These are phyloP conservation scores for Paradoxurus hermaphroditus DNA, from an alignment of 2,113 vertebrate genomes.

Conservation along the genomic window DNA sequence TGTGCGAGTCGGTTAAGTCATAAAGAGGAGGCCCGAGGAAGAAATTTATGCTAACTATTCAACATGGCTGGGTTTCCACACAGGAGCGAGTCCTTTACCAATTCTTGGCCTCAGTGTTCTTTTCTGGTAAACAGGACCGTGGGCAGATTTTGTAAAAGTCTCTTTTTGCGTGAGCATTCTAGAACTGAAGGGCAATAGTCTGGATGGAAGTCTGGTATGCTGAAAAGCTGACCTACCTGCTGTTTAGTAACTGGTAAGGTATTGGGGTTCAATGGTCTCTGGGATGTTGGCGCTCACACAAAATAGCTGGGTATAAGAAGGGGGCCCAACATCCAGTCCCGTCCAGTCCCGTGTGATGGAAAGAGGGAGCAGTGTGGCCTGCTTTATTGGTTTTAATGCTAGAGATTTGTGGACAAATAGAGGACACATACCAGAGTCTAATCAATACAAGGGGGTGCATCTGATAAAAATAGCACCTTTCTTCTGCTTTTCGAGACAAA, in stretches of 20 bases:
- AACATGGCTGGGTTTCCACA: background rate
- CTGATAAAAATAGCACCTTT: background rate
- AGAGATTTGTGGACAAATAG: background rate
- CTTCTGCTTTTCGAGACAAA: background rate
- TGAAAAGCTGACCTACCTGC: background rate
- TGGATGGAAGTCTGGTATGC: background rate
- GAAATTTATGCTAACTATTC: background rate
- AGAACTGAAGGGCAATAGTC: background rate
- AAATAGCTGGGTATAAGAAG: no score
- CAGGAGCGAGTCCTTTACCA: background rate
- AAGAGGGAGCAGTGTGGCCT: background rate
- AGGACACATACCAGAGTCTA: background rate
- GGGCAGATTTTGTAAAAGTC: background rate
- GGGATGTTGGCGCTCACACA: background rate
- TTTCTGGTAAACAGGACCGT: background rate
- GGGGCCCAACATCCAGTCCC: fast-evolving
- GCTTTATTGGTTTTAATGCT: background rate
- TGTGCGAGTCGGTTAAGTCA: background rate
- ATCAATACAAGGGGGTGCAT: background rate
- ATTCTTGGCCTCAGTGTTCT: background rate
- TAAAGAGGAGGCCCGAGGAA: background rate
- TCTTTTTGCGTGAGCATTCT: background rate
- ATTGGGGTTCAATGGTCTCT: background rate
- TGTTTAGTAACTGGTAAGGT: background rate
- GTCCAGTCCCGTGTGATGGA: fast-evolving